phyloP scores from a whole-genome alignment of 2,797 vertebrate species.

The Spinibarbus caldwelli region DNA sequence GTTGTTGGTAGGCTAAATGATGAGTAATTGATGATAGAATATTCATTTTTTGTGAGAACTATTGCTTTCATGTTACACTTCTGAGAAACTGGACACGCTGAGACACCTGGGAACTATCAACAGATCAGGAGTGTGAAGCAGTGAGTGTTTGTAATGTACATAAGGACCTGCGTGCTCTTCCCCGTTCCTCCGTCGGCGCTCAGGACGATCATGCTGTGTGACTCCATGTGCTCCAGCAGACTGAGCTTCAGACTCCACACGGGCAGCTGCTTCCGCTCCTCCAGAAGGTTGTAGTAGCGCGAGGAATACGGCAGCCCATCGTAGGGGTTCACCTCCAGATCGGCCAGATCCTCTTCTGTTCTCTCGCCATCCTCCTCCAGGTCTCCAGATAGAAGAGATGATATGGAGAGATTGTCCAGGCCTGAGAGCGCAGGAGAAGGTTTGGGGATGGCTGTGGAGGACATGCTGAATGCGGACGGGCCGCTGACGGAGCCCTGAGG shows the following conservation, averaged over 20 bases:
- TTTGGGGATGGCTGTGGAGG: constrained; percentile 52
- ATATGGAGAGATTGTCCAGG: constrained; percentile 76
- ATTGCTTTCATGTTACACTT: not conserved
- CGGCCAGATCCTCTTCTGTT: constrained; percentile 68
- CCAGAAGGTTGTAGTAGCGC: constrained; percentile 88
- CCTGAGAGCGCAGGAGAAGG: not conserved
- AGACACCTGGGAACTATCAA: not conserved
- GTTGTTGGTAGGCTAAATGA: too few relatives aligned
- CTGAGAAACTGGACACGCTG: not conserved
- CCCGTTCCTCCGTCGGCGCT: constrained; percentile 84
- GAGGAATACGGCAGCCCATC: constrained; percentile 95
- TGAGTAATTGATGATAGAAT: too few relatives aligned
- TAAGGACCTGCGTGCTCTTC: constrained; percentile 90
- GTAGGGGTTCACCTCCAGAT: constrained; percentile 93
- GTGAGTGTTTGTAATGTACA: not conserved
- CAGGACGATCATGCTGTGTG: constrained; percentile 83
- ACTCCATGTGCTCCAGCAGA: constrained; percentile 88
- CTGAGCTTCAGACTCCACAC: constrained; percentile 83
- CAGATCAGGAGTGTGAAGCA: not conserved
- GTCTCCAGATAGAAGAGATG: constrained; percentile 77
- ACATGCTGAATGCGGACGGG: constrained; percentile 65
- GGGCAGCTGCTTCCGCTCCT: constrained; percentile 79
- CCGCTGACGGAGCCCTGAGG: constrained; percentile 40
- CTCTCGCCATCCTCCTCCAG: constrained; percentile 68
- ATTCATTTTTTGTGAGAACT: too few relatives aligned